Base-by-base conservation (phyloP, 2,888 invertebrate species). In the Reticulitermes lucifugus region DNA sequence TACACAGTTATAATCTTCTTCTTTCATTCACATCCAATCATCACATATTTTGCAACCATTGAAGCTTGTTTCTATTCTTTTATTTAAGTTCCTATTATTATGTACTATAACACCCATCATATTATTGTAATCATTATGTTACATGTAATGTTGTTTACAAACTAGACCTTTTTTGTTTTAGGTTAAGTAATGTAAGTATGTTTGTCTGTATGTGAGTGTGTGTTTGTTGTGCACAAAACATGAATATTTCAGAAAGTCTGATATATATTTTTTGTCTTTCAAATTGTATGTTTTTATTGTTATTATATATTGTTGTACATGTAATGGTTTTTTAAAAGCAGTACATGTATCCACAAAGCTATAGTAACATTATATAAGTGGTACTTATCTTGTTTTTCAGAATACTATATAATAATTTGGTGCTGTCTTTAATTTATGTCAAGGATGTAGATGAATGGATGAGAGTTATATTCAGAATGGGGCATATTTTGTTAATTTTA, bases 61-160 rank as follows among this genome's bases (percentile, higher is more conserved):
- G 51, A 77, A 77, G 77, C 75, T 75, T 75, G 75, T 77, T 77
- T 77, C 12, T 77, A n/a, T 46, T 59, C 12, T 84, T 75, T 41
- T 82, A 82, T 70, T 85, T 85, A 80, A 85, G 85, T 85, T 85
- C 85, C 85, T 85, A 85, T 73, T 75, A 81, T 75, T 25, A 65
- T 82, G 81, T 75, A 70, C 41, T 75, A 75, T 85, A 75, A 81
- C 81, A 82, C 35, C 71, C 81, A 59, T 81, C 75, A 55, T 25
- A 65, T 77, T 77, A 65, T 60, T 84, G 59, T 84, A 51, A 43
- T 79, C 79, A 84, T 43, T 84, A 70, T 75, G 59, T 75, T 71
- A 60, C 81, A 60, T 41, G 77, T 84, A 79, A 81, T 85, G 82
- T 81, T 73, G 81, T 85, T 82, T 75, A 84, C 82, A 85, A 55